Evolutionary conservation across 2,113 vertebrate genomes (phyloP).

Genomic region (Hemichromis elongatus): DNA sequence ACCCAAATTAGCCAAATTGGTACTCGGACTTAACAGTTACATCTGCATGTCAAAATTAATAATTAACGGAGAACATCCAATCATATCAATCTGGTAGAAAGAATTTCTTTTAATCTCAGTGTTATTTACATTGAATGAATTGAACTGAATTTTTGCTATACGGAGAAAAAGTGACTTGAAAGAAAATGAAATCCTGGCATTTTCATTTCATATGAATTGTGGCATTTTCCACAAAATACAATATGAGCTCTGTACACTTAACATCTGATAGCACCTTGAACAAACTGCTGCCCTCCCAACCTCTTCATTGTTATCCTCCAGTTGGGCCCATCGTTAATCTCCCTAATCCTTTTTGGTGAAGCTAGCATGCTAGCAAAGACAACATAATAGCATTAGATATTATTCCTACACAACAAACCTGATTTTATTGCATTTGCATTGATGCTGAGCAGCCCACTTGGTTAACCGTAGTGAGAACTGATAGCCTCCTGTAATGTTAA

Average conservation of each 20-base stretch:
- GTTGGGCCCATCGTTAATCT: conserved; percentile 55
- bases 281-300: conserved; percentile 6
- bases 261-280: conserved; percentile 5
- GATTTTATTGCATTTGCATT: conserved; percentile 55
- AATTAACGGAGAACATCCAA: conserved; percentile 13
- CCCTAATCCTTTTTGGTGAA: conserved; percentile 56
- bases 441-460: conserved; percentile 25
- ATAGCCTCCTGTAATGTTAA: conserved; percentile 37
- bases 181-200: neutral
- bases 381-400: conserved; percentile 62
- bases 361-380: conserved; percentile 31
- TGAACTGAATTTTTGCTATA: neutral
- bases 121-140: neutral
- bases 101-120: conserved; percentile 5
- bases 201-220: neutral
- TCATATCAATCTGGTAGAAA: conserved; percentile 30
- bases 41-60: conserved; percentile 2
- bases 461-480: conserved; percentile 4
- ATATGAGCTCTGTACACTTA: neutral
- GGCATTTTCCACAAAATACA: neutral
- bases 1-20: conserved; percentile 54
- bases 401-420: conserved; percentile 56
- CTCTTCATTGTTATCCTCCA: conserved; percentile 32
- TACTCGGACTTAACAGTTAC: conserved; percentile 26
- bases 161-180: neutral